phyloP scores from a whole-genome alignment of 1,140 invertebrate species.

The Drosophila tani region DNA sequence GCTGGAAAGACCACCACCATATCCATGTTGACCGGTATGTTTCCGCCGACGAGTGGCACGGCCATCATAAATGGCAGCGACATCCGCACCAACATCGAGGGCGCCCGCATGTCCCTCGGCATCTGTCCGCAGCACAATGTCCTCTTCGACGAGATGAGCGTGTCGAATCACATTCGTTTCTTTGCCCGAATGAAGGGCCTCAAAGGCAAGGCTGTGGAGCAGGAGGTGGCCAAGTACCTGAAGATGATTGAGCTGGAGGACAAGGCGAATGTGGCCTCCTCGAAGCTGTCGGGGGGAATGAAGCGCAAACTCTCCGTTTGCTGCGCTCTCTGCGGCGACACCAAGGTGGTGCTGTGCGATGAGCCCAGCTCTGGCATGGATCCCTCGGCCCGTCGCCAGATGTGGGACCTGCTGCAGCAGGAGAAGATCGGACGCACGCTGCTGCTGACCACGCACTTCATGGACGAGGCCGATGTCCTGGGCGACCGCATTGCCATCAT shows the following conservation, averaged over 20 bases:
- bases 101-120: constrained; percentile 90
- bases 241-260: constrained; percentile 89
- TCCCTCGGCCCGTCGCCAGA: constrained; percentile 93
- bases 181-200: constrained; percentile 91
- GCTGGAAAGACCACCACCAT: constrained; percentile 91
- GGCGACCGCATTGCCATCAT: constrained; percentile 97
- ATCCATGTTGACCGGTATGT: constrained; percentile 92
- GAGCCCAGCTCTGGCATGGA: constrained; percentile 98
- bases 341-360: constrained; percentile 92
- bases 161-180: constrained; percentile 95
- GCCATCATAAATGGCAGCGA: constrained; percentile 89
- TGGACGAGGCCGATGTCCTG: constrained; percentile 98
- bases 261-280: constrained; percentile 86
- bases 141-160: constrained; percentile 95
- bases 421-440: constrained; percentile 89
- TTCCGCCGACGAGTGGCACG: constrained; percentile 89
- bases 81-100: constrained; percentile 87
- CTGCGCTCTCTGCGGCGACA: constrained; percentile 90
- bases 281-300: constrained; percentile 93
- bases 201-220: constrained; percentile 86
- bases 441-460: constrained; percentile 98
- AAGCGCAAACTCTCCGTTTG: constrained; percentile 91
- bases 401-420: constrained; percentile 93
- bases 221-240: constrained; percentile 88
- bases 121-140: constrained; percentile 98